These are phyloP conservation scores for Pseudorhombus dupliciocellatus DNA, from an alignment of 2,113 vertebrate species.

Conservation along the genomic window DNA sequence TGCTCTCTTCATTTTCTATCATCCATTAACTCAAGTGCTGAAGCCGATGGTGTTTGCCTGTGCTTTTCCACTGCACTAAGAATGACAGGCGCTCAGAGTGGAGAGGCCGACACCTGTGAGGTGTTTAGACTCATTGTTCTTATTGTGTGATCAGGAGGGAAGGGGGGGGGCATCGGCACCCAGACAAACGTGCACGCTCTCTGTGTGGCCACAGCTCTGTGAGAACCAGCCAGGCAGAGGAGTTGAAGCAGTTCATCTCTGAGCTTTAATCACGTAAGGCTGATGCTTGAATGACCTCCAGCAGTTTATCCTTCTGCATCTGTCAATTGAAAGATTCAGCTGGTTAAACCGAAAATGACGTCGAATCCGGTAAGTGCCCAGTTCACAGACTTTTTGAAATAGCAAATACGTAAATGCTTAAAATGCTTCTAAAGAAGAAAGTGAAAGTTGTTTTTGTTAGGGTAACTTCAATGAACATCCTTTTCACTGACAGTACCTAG, in stretches of 20 bases:
- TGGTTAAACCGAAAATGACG: slow-evolving; percentile 39
- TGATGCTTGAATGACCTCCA: slow-evolving; percentile 12
- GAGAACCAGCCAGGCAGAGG: neutral
- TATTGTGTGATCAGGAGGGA: slow-evolving; percentile 29
- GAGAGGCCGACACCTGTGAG: neutral
- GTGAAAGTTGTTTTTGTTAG: too few species aligned
- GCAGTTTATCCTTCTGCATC: neutral
- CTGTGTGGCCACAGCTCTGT: neutral
- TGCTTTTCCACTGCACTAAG: slow-evolving; percentile 29
- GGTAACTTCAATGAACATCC: neutral
- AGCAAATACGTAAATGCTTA: neutral
- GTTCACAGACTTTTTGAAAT: neutral
- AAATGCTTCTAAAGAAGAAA: neutral
- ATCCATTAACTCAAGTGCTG: slow-evolving; percentile 9
- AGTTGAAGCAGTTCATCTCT: neutral
- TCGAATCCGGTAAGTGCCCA: slow-evolving; percentile 36
- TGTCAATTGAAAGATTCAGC: neutral
- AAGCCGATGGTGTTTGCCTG: slow-evolving; percentile 15
- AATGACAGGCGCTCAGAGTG: neutral
- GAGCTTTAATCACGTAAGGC: neutral
- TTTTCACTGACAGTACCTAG: slow-evolving; percentile 28
- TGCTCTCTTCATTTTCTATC: neutral
- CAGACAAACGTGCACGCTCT: neutral
- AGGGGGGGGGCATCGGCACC: slow-evolving; percentile 18
- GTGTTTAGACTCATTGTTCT: slow-evolving; percentile 25